phyloP scores from a whole-genome alignment of 2,888 invertebrate species.

The Tryphoninae sp. region DNA sequence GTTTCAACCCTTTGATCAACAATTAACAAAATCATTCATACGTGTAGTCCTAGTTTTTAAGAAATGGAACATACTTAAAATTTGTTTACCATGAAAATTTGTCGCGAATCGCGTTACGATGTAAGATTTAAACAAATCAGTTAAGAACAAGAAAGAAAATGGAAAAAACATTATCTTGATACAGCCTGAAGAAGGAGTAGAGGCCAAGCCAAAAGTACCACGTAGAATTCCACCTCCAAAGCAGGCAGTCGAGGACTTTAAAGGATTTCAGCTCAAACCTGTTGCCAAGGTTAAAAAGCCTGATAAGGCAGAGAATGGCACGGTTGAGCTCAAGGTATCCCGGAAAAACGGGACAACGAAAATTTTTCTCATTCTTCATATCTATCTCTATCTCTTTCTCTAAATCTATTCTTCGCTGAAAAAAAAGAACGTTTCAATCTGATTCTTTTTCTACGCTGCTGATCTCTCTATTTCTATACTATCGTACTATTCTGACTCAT shows the following conservation, averaged over 20 bases:
- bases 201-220: slow-evolving; percentile 78
- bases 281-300: slow-evolving; percentile 79
- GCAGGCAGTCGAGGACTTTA: slow-evolving; percentile 83
- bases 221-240: slow-evolving; percentile 81
- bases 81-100: background rate
- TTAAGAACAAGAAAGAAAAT: slow-evolving; percentile 41
- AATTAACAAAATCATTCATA: slow-evolving; percentile 26
- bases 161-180: slow-evolving; percentile 65
- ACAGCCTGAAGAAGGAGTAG: slow-evolving; percentile 76
- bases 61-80: background rate
- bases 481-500: slow-evolving; percentile 15
- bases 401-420: slow-evolving; percentile 12
- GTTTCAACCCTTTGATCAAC: slow-evolving; percentile 24
- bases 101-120: slow-evolving; percentile 11
- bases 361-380: slow-evolving; percentile 33
- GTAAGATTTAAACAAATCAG: slow-evolving; percentile 42
- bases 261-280: slow-evolving; percentile 85
- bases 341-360: slow-evolving; percentile 63
- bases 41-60: slow-evolving; percentile 3
- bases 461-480: slow-evolving; percentile 3
- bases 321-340: slow-evolving; percentile 78
- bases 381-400: slow-evolving; percentile 16
- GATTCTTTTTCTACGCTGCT: slow-evolving; percentile 21
- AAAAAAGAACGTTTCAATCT: slow-evolving; percentile 11
- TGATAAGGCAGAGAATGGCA: slow-evolving; percentile 76